A percentile compares a stretch with the other conserved stretches of the same genome.
Evolutionary conservation across 2,888 invertebrate genomes (phyloP).

Genomic region (Torymus auratus): DNA sequence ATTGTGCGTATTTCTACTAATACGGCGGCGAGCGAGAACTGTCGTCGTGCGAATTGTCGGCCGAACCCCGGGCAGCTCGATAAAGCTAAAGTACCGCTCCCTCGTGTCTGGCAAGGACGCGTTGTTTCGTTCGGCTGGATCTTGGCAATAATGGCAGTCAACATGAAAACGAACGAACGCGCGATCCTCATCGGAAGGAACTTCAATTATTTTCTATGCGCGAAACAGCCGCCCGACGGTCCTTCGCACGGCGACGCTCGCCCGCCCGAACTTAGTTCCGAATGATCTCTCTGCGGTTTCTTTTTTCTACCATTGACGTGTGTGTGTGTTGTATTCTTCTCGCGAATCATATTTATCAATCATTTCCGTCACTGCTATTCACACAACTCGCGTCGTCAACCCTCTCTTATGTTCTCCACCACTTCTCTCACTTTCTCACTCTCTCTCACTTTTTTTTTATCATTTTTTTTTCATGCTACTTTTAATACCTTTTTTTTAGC

Average conservation of each 20-base stretch:
- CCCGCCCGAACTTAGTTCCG: conserved; percentile 5
- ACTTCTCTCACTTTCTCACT: neutral
- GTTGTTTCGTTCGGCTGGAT: neutral
- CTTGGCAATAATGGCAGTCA: too few species aligned
- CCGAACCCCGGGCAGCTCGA: neutral
- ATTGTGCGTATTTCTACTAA: conserved; percentile 48
- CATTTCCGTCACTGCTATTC: neutral
- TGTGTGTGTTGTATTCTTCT: neutral
- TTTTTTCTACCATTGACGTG: neutral
- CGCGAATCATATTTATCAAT: conserved; percentile 9
- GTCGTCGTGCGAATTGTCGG: conserved; percentile 6
- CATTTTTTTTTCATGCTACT: conserved; percentile 42
- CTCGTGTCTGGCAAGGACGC: neutral
- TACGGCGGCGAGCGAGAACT: neutral
- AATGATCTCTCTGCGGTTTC: conserved; percentile 26
- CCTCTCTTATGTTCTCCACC: neutral
- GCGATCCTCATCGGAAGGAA: neutral
- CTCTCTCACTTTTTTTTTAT: conserved; percentile 27
- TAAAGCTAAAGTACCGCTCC: conserved; percentile 13
- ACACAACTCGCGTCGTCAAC: conserved; percentile 16
- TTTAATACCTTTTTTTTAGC: conserved; percentile 49
- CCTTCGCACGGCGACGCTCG: conserved; percentile 10
- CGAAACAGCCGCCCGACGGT: neutral
- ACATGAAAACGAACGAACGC: neutral
- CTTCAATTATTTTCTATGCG: conserved; percentile 19